Evolutionary conservation across 2,113 vertebrate genomes (phyloP).

Genomic region (Grammomys dolichurus): DNA sequence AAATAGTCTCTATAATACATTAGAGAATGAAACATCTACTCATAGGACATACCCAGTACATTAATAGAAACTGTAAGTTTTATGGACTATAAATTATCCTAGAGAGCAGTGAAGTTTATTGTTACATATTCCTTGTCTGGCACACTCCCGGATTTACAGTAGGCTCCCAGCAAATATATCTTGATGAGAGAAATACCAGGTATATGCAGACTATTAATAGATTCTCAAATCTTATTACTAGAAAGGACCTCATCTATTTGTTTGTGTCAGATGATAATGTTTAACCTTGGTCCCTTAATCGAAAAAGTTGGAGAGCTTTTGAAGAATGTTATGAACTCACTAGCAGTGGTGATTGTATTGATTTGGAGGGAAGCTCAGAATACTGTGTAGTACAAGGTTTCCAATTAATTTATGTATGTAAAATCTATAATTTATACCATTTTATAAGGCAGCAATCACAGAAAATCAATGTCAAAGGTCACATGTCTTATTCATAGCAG

Average conservation of each 20-base stretch:
- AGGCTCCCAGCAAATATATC: background rate
- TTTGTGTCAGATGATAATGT: constrained; percentile 28
- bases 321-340: background rate
- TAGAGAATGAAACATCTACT: background rate
- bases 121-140: background rate
- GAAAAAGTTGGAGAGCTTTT: background rate
- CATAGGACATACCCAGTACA: background rate
- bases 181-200: constrained; percentile 10
- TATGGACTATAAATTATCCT: background rate
- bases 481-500: background rate
- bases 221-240: background rate
- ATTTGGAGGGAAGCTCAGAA: background rate
- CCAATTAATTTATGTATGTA: background rate
- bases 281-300: background rate
- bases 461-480: background rate
- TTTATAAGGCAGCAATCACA: background rate
- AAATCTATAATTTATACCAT: background rate
- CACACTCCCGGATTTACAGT: background rate
- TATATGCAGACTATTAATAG: background rate
- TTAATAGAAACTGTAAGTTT: background rate
- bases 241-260: background rate
- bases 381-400: background rate
- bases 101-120: background rate
- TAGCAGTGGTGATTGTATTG: background rate
- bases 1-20: background rate